These are phyloP conservation scores for Nomada fabriciana DNA, from an alignment of 2,888 invertebrate species.

Conservation along the genomic window DNA sequence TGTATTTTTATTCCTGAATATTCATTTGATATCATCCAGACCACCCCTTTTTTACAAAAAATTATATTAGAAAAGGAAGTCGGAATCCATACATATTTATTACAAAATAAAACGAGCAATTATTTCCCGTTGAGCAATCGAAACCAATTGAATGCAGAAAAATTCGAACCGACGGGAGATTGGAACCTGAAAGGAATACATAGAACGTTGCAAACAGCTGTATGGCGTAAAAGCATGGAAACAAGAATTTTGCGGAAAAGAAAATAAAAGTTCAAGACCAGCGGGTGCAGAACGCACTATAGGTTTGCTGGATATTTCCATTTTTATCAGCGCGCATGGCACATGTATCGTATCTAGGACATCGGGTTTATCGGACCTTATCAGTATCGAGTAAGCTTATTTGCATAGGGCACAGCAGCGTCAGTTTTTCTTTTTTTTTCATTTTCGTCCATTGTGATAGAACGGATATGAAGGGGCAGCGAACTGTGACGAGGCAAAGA, in stretches of 20 bases:
- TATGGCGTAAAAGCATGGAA: background rate
- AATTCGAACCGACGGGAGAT: background rate
- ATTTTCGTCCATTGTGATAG: slow-evolving; percentile 45
- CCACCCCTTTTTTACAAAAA: no score
- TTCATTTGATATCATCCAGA: no score
- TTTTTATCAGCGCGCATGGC: slow-evolving; percentile 32
- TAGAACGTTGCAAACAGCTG: background rate
- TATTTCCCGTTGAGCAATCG: no score
- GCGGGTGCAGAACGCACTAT: background rate
- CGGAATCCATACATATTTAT: background rate
- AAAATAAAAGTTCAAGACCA: background rate
- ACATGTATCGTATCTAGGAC: slow-evolving; percentile 37
- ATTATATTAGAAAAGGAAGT: no score
- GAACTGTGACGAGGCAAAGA: slow-evolving; percentile 41
- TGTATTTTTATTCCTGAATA: no score
- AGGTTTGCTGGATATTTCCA: slow-evolving; percentile 17
- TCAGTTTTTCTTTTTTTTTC: slow-evolving; percentile 21
- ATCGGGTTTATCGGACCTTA: slow-evolving; percentile 58
- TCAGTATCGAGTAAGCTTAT: slow-evolving; percentile 54
- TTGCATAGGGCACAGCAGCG: slow-evolving; percentile 49
- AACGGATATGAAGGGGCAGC: slow-evolving; percentile 29
- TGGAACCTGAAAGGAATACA: background rate
- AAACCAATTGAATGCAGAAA: background rate
- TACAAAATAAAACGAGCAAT: background rate
- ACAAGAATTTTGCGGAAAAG: background rate